phyloP scores from a whole-genome alignment of 92 coral and sea anemone species.

The Bergia puertoricense region DNA sequence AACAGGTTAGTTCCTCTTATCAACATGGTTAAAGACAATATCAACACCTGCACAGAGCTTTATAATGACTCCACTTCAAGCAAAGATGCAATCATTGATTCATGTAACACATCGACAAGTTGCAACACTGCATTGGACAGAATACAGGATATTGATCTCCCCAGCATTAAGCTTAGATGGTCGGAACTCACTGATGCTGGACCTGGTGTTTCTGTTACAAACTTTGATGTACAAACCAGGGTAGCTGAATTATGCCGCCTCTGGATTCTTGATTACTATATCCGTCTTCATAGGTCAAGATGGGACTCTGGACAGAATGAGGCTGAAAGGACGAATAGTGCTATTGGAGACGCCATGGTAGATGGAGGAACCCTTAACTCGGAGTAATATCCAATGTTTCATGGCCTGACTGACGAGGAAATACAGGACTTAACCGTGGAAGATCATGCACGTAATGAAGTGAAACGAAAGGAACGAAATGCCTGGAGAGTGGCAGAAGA shows the following conservation, averaged over 20 bases:
- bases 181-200: slow-evolving; percentile 12
- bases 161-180: slow-evolving; percentile 3
- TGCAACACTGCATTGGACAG: background rate
- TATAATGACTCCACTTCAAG: background rate
- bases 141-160: slow-evolving; percentile 32
- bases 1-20: slow-evolving; percentile 33
- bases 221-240: background rate
- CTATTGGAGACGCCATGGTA: background rate
- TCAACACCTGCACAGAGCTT: background rate
- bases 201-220: background rate
- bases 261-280: slow-evolving; percentile 9
- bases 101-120: background rate
- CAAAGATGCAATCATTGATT: background rate
- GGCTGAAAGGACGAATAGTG: too few relatives aligned
- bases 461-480: background rate
- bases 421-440: background rate
- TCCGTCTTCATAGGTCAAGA: background rate
- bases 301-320: too few relatives aligned
- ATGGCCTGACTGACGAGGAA: background rate
- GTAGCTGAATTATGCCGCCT: background rate
- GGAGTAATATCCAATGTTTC: background rate
- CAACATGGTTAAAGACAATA: slow-evolving; percentile 6
- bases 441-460: background rate
- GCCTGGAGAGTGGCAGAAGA: background rate
- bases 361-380: slow-evolving; percentile 1